phyloP scores from a whole-genome alignment of 2,113 vertebrate genomes.

The Elephas maximus region DNA sequence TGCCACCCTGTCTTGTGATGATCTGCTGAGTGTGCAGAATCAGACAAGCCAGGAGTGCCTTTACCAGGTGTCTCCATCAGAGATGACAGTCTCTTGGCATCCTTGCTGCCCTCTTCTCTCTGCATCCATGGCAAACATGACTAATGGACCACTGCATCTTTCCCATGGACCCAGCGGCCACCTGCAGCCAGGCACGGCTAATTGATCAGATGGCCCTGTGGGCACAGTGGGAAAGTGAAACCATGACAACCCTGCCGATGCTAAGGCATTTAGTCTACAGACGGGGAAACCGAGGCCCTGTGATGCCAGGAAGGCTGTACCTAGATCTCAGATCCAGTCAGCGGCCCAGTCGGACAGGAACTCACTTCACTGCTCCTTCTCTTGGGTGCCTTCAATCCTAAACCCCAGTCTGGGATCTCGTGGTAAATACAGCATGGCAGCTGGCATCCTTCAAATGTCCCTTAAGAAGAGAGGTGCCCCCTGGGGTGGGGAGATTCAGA shows the following conservation, averaged over 20 bases:
- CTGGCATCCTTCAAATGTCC: not conserved
- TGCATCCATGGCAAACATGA: not conserved
- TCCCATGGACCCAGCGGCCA: not conserved
- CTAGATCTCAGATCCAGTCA: not conserved
- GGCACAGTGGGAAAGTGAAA: not conserved
- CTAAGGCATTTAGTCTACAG: too few relatives aligned
- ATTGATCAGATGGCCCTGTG: not conserved
- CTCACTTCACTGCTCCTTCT: not conserved
- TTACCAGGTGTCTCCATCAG: accelerated
- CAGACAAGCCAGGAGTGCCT: not conserved
- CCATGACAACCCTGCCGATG: not conserved
- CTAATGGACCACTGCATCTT: not conserved
- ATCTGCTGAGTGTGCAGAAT: not conserved
- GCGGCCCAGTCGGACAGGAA: not conserved
- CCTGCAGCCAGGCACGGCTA: not conserved
- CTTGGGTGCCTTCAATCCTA: not conserved
- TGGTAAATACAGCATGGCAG: not conserved
- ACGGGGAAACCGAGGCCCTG: not conserved
- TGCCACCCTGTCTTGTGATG: not conserved
- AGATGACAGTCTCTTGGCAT: not conserved
- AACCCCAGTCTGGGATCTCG: too few relatives aligned
- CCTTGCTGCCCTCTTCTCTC: not conserved
- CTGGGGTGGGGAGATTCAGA: too few relatives aligned
- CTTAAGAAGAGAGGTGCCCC: not conserved
- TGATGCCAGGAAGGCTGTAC: not conserved